Evolutionary conservation across 1,140 invertebrate genomes (phyloP), one percentile per base, ranked within the genome.

Genomic region (Anoplophora glabripennis): DNA sequence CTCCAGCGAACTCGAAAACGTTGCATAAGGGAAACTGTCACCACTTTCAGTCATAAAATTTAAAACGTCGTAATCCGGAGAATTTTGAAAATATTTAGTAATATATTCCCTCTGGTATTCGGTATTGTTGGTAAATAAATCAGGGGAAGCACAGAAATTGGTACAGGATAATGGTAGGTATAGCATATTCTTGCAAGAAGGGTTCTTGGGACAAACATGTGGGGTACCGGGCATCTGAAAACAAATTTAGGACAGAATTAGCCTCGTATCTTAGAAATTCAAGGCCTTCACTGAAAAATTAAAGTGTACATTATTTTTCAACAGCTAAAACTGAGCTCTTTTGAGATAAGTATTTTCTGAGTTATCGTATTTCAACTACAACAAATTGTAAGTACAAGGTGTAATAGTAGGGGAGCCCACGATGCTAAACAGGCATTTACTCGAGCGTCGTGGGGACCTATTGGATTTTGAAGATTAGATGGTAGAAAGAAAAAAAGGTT

Each of bases 41-140:
- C 60, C 64, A 44, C 62, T 59, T 52, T 63, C 64, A 35, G 49
- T 54, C n/a, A 44, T 55, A 0, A 66, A 46, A 15, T 66, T 55
- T 21, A 53, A 54, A n/a, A 56, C 52, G 15, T 66, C 64, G 41
- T 63, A 66, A 33, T 66, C 64, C 0, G 64, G 51, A 18, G 59
- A 56, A 34, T 57, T 47, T n/a, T 60, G 54, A 18, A 66, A 66
- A 44, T 66, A 66, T 37, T 66, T 66, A 14, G 54, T 46, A 35
- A 66, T 66, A 33, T 63, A 66, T 37, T 66, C 61, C 35, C 44
- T 59, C 15, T 66, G 64, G 41, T 66, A 66, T 1, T 63, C 53
- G 1, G 28, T 46, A 41, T 61, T 61, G 38, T 66, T 66, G 7
- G 57, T 61, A 46, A 59, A 66, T 10, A 66, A 36, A 18, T 63